Percentiles rank a stretch among this genome's conserved stretches.
These are phyloP conservation scores for Macrotis lagotis DNA, from an alignment of 2,113 vertebrate genomes.

Conservation along the genomic window DNA sequence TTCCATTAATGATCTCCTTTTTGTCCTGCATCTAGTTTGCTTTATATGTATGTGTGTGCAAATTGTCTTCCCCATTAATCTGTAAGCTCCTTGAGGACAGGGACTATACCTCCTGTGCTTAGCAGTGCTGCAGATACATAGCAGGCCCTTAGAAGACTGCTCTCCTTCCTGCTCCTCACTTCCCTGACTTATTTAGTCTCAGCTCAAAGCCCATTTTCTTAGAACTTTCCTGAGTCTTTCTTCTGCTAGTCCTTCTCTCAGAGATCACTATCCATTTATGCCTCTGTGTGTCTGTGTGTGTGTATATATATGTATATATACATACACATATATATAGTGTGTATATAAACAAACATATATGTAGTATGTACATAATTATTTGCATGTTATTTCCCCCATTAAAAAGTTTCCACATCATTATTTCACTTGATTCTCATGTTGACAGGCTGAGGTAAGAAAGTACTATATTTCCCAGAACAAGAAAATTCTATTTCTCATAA, in stretches of 20 bases:
- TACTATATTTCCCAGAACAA: background rate
- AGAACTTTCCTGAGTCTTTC: background rate
- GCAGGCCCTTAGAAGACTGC: background rate
- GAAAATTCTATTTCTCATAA: background rate
- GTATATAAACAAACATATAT: too few species aligned
- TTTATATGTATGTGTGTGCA: too few species aligned
- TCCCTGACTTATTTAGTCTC: background rate
- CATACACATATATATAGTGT: too few species aligned
- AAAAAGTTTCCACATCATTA: background rate
- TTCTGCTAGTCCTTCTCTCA: background rate
- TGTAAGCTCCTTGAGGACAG: background rate
- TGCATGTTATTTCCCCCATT: background rate
- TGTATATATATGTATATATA: too few species aligned
- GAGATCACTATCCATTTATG: background rate
- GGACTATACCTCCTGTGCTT: background rate
- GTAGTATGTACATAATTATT: background rate
- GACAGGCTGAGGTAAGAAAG: background rate
- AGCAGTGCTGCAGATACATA: background rate
- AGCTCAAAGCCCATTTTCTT: background rate
- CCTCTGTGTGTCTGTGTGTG: too few species aligned
- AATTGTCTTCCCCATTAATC: background rate
- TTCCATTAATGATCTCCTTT: too few species aligned
- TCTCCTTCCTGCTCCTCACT: background rate
- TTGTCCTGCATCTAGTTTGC: too few species aligned
- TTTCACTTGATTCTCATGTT: background rate